These are phyloP conservation scores for Xiphydria camelus DNA, from an alignment of 2,888 invertebrate species.

Conservation along the genomic window DNA sequence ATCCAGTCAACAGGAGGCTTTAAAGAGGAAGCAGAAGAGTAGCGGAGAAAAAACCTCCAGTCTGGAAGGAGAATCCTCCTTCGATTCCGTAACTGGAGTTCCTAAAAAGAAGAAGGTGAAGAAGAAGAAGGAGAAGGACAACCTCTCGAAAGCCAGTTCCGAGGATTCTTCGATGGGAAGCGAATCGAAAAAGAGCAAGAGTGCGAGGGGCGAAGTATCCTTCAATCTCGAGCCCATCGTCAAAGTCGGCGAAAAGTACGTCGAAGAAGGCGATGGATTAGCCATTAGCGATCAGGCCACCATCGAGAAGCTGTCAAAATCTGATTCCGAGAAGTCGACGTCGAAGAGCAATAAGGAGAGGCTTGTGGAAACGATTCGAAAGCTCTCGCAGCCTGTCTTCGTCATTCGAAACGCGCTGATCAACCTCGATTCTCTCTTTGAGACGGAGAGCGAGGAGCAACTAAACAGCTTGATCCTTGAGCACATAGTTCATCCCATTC, in stretches of 20 bases:
- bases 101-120: constrained; percentile 40
- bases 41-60: constrained; percentile 59
- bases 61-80: constrained; percentile 52
- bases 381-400: constrained; percentile 38
- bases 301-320: constrained; percentile 11
- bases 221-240: constrained; percentile 3
- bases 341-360: constrained; percentile 37
- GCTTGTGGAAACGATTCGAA: constrained; percentile 34
- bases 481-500: constrained; percentile 43
- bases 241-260: constrained; percentile 9
- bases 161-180: constrained; percentile 35
- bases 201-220: constrained; percentile 2
- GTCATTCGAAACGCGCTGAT: constrained; percentile 39
- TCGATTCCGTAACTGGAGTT: constrained; percentile 39
- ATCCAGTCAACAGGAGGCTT: constrained; percentile 45
- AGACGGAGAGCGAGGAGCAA: constrained; percentile 25
- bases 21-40: constrained; percentile 27
- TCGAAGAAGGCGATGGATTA: constrained; percentile 14
- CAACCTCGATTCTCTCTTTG: constrained; percentile 28
- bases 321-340: constrained; percentile 31
- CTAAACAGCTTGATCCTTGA: constrained; percentile 35
- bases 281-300: constrained; percentile 8
- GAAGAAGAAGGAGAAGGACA: constrained; percentile 35
- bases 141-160: constrained; percentile 29
- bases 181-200: constrained; percentile 14